A percentile compares a stretch with the other conserved stretches of the same genome.
Conservation (phyloP, 2,113 vertebrate genomes). For the Urocitellus parryii region DNA sequence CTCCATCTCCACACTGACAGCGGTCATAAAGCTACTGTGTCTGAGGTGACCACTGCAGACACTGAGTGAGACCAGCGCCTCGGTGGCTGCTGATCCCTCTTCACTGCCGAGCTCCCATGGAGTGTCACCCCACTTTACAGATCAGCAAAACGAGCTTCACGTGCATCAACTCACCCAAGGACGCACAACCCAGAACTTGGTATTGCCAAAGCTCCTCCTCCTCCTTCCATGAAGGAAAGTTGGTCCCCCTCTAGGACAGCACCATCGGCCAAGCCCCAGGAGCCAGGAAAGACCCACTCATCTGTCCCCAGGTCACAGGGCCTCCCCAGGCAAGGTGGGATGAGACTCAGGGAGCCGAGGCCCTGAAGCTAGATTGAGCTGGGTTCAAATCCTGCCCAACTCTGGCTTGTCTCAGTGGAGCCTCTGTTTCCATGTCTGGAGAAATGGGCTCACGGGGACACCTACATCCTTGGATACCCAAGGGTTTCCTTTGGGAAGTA, state of each 20-base stretch:
- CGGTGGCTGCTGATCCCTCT: not conserved
- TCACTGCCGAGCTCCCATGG: accelerated
- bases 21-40: not conserved
- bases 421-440: not conserved
- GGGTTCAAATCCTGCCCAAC: not conserved
- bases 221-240: not conserved
- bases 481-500: not conserved
- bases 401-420: not conserved
- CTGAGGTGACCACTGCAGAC: not conserved
- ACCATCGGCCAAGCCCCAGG: not conserved
- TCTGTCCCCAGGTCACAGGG: not conserved
- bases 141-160: not conserved
- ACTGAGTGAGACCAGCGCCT: not conserved
- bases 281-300: not conserved
- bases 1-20: not conserved
- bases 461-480: accelerated
- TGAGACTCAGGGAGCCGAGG: not conserved
- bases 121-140: not conserved
- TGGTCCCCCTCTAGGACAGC: not conserved
- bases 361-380: accelerated
- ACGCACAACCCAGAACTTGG: not conserved
- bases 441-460: not conserved
- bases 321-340: not conserved
- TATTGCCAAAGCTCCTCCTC: not conserved
- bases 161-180: not conserved